These are phyloP conservation scores for Hemistola chrysoprasaria DNA, from an alignment of 2,888 invertebrate species.

Conservation along the genomic window DNA sequence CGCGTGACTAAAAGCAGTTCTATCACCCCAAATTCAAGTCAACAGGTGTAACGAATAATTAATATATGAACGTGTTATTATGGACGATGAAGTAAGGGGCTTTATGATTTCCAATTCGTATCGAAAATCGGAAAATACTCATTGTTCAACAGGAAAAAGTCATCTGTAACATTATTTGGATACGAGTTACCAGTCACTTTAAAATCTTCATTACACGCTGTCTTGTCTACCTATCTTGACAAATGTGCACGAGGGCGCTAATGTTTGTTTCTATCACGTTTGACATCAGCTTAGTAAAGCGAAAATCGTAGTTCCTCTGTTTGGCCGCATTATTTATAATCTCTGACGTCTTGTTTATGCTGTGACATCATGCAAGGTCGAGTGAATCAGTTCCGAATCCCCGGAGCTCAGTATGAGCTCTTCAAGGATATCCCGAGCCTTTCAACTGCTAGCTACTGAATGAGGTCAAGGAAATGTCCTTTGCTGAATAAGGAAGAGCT, in stretches of 20 bases:
- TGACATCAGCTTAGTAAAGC: too few relatives aligned
- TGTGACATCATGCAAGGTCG: conserved; percentile 2
- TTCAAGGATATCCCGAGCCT: conserved; percentile 7
- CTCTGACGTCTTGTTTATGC: too few relatives aligned
- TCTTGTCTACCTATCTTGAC: too few relatives aligned
- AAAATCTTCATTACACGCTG: too few relatives aligned
- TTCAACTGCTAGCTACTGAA: conserved; percentile 24
- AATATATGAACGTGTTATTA: conserved; percentile 38
- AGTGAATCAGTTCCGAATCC: neutral
- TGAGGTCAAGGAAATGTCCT: conserved; percentile 56
- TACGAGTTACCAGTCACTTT: conserved; percentile 1
- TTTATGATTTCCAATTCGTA: conserved; percentile 13
- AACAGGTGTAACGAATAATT: conserved; percentile 73
- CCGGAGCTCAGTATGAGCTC: neutral
- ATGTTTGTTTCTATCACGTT: too few relatives aligned
- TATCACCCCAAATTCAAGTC: conserved; percentile 42
- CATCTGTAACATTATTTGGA: conserved; percentile 1
- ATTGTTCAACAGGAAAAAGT: conserved; percentile 3
- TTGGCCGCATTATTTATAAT: too few relatives aligned
- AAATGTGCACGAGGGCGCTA: too few relatives aligned
- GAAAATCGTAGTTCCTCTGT: too few relatives aligned
- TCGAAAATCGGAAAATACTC: neutral
- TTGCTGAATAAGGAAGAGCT: conserved; percentile 33
- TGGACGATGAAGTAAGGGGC: conserved; percentile 20
- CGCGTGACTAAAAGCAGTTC: conserved; percentile 55